These are phyloP conservation scores for Oenanthe melanoleuca DNA, from an alignment of 2,113 vertebrate species.

Conservation along the genomic window DNA sequence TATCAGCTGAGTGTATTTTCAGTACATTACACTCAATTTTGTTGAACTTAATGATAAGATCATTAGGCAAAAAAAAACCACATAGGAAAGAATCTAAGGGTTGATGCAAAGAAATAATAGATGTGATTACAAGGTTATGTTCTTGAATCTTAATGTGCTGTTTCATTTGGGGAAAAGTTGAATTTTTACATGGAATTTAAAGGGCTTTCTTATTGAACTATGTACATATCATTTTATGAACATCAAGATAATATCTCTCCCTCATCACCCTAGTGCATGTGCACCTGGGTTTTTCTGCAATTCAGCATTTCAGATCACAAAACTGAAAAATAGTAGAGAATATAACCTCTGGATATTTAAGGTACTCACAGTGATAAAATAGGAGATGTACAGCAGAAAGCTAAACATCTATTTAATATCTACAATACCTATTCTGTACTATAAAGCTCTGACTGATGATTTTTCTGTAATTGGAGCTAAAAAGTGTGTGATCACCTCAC, in stretches of 20 bases:
- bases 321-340: background rate
- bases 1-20: background rate
- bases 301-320: background rate
- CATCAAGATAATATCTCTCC: background rate
- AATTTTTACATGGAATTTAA: background rate
- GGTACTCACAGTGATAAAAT: background rate
- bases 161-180: background rate
- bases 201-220: background rate
- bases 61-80: background rate
- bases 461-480: slow-evolving; percentile 33
- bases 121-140: background rate
- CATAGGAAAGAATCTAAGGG: background rate
- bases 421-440: background rate
- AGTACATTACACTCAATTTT: background rate
- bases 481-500: background rate
- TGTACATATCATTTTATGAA: background rate
- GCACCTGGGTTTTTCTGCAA: background rate
- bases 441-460: background rate
- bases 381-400: background rate
- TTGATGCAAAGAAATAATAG: background rate
- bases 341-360: background rate
- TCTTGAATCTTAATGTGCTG: background rate
- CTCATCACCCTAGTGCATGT: background rate
- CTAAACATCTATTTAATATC: background rate
- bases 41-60: background rate